Evolutionary conservation across 2,888 invertebrate genomes (phyloP).

Genomic region (Sylvicola cinctus): DNA sequence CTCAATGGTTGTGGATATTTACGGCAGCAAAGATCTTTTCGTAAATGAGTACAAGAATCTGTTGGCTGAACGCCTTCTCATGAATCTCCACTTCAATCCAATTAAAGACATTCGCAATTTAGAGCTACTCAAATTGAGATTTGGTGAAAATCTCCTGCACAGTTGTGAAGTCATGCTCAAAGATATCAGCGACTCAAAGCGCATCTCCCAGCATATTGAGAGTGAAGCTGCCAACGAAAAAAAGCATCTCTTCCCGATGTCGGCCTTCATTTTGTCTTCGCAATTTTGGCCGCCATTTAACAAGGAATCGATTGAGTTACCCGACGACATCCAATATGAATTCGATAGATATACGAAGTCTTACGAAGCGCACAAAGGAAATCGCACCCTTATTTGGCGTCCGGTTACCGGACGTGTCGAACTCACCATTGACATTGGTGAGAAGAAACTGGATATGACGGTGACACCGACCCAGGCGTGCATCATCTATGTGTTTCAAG

Average conservation of each 20-base stretch:
- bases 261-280: slow-evolving; percentile 84
- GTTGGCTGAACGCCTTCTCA: slow-evolving; percentile 71
- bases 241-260: slow-evolving; percentile 37
- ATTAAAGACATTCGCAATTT: slow-evolving; percentile 82
- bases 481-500: slow-evolving; percentile 59
- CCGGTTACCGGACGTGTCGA: slow-evolving; percentile 81
- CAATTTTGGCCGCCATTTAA: slow-evolving; percentile 98
- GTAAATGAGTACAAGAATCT: slow-evolving; percentile 93
- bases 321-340: slow-evolving; percentile 55
- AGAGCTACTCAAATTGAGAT: slow-evolving; percentile 78
- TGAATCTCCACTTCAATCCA: slow-evolving; percentile 66
- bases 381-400: slow-evolving; percentile 84
- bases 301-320: slow-evolving; percentile 78
- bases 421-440: slow-evolving; percentile 73
- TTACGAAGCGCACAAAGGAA: slow-evolving; percentile 79
- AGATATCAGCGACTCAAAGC: slow-evolving; percentile 87
- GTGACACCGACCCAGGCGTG: slow-evolving; percentile 67
- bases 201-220: slow-evolving; percentile 72
- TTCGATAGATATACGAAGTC: slow-evolving; percentile 72
- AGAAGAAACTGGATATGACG: slow-evolving; percentile 13
- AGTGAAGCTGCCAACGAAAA: slow-evolving; percentile 31
- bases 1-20: slow-evolving; percentile 94
- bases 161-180: slow-evolving; percentile 98
- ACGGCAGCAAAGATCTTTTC: slow-evolving; percentile 94
- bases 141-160: slow-evolving; percentile 90